Base-by-base conservation (phyloP, 2,888 invertebrate genomes). In the Octodonta nipae region DNA sequence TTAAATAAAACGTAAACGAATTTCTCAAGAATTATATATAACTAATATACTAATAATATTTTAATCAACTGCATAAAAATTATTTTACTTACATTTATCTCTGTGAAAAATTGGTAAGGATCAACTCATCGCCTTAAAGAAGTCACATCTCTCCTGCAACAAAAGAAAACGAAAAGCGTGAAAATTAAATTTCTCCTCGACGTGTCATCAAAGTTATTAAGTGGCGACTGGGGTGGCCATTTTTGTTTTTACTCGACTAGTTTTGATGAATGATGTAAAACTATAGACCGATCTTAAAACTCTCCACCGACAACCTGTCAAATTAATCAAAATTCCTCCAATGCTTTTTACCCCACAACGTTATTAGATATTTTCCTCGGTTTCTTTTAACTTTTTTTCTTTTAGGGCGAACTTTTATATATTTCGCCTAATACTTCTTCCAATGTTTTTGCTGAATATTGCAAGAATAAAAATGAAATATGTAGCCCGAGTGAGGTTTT, bases 191-290 rank as follows among this genome's bases (percentile, higher is more conserved):
- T 30, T 20, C 30, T 30, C 20, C 20, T 30, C 30, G 30, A 17
- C 13, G 30, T 30, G 58, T 56, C 57, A 56, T 55, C 55, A 44
- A 37, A 41, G 53, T 56, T 58, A 56, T 56, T 56, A 55, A 56
- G 52, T 51, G 48, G 47, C 46, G 44, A 30, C 44, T 49, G 44
- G 46, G 11, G 41, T 50, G 47, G 53, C 54, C 52, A 52, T 54
- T 47, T 55, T 55, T 52, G 52, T 51, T 52, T 52, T 53, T 46
- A 40, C 41, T 43, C 46, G 48, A 44, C 49, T 43, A 43, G 40
- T 47, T 51, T 51, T 52, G 55, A 55, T 51, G 51, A 50, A 55
- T 50, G 54, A 52, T 51, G 51, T 52, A 50, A 52, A 52, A 51
- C 46, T 50, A 46, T 46, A 46, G 43, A 43, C 49, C 49, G 42